phyloP scores from a whole-genome alignment of 2,797 vertebrate genomes.

The Anabas testudineus region DNA sequence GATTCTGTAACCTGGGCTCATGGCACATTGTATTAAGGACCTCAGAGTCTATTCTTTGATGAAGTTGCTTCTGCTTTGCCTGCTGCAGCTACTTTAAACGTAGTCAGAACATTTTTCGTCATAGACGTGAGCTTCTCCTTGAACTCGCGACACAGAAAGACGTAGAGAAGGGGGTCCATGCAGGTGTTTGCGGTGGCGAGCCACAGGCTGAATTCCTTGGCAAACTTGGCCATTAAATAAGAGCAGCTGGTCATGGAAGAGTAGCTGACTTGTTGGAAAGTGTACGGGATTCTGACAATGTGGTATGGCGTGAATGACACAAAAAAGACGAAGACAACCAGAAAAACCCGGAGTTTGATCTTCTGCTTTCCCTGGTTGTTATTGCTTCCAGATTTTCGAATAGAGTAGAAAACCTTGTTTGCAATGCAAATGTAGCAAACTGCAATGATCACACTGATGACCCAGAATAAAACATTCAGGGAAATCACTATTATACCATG shows the following conservation, averaged over 20 bases:
- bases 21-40: not conserved
- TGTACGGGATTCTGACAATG: constrained; percentile 86
- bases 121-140: constrained; percentile 67
- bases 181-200: constrained; percentile 88
- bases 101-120: constrained; percentile 17
- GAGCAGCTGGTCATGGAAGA: not conserved
- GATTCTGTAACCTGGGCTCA: not conserved
- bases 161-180: constrained; percentile 89
- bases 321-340: constrained; percentile 90
- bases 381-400: constrained; percentile 88
- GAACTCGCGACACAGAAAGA: constrained; percentile 84
- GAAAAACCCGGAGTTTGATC: constrained; percentile 89
- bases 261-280: constrained; percentile 76
- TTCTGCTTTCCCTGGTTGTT: constrained; percentile 87
- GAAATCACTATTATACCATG: constrained; percentile 76
- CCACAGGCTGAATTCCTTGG: constrained; percentile 85
- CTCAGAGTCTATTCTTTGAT: not conserved
- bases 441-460: constrained; percentile 83
- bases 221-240: constrained; percentile 62
- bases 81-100: not conserved
- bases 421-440: constrained; percentile 91
- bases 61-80: not conserved
- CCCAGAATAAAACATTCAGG: constrained; percentile 83
- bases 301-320: constrained; percentile 90
- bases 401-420: constrained; percentile 88